Percentiles rank a stretch among this genome's conserved stretches.
Evolutionary conservation across 2,113 vertebrate species (phyloP).

Genomic region (Hypomesus transpacificus): DNA sequence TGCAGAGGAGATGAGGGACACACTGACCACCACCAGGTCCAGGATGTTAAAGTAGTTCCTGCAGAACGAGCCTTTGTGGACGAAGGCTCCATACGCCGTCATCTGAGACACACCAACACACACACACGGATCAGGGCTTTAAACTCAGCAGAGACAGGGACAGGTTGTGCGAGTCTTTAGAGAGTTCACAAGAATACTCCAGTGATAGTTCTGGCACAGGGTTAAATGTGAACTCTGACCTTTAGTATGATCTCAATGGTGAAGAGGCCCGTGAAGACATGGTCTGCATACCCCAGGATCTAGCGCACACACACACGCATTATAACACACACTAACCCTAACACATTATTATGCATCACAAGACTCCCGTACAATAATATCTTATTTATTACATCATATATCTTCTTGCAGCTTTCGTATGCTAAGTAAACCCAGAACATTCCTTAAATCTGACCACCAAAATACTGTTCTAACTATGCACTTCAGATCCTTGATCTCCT

Average conservation of each 20-base stretch:
- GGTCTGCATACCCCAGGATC: slow-evolving; percentile 99
- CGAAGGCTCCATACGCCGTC: slow-evolving; percentile 96
- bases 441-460: no score
- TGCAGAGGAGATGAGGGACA: slow-evolving; percentile 98
- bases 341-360: neutral
- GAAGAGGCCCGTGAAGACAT: slow-evolving; percentile 99
- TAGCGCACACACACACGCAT: slow-evolving; percentile 59
- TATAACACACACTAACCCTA: slow-evolving; percentile 11
- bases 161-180: neutral
- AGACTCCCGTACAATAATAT: neutral
- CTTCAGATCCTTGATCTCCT: no score
- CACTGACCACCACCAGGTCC: slow-evolving; percentile 97
- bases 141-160: no score
- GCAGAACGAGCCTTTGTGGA: slow-evolving; percentile 98
- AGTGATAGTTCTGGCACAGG: neutral
- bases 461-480: no score
- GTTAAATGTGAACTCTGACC: slow-evolving; percentile 62
- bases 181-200: neutral
- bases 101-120: slow-evolving; percentile 72
- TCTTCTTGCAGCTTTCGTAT: neutral
- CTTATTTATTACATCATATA: slow-evolving; percentile 9
- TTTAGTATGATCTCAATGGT: slow-evolving; percentile 99
- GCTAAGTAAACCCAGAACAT: no score
- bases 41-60: slow-evolving; percentile 99
- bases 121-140: neutral